Conservation (phyloP, 1,140 invertebrate species). For the Spodoptera frugiperda region DNA sequence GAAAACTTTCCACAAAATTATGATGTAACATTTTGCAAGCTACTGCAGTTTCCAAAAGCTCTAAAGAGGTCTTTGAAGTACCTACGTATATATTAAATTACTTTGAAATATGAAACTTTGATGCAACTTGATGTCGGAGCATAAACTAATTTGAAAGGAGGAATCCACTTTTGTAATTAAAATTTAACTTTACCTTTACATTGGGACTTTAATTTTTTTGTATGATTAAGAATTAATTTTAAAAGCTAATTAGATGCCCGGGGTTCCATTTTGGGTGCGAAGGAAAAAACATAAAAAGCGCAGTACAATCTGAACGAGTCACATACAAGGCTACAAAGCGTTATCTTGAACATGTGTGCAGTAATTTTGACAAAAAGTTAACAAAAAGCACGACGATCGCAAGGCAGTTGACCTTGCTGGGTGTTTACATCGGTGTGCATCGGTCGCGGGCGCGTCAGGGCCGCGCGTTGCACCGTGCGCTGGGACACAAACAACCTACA, state of each 20-base stretch:
- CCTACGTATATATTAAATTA: too few species aligned
- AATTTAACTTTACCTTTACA: too few species aligned
- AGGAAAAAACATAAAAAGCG: background rate
- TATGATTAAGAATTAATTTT: background rate
- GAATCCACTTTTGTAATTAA: too few species aligned
- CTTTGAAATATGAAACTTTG: too few species aligned
- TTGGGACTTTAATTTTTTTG: background rate
- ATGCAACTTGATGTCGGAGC: too few species aligned
- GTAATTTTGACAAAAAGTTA: slow-evolving; percentile 35
- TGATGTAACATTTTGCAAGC: too few species aligned
- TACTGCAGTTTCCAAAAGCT: too few species aligned
- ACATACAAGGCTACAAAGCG: slow-evolving; percentile 29
- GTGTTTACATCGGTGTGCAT: slow-evolving; percentile 78
- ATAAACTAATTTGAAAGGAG: too few species aligned
- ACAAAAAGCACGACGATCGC: slow-evolving; percentile 54
- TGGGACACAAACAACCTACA: slow-evolving; percentile 81
- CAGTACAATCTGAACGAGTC: slow-evolving; percentile 26
- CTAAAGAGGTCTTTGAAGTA: too few species aligned
- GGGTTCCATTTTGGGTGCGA: background rate
- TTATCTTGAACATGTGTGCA: slow-evolving; percentile 40
- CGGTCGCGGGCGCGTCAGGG: slow-evolving; percentile 77
- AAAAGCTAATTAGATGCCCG: background rate
- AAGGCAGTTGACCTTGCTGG: slow-evolving; percentile 79
- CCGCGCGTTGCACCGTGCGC: slow-evolving; percentile 73
- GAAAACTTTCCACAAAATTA: too few species aligned